phyloP scores from a whole-genome alignment of 2,797 vertebrate species.

The Iguana delicatissima region DNA sequence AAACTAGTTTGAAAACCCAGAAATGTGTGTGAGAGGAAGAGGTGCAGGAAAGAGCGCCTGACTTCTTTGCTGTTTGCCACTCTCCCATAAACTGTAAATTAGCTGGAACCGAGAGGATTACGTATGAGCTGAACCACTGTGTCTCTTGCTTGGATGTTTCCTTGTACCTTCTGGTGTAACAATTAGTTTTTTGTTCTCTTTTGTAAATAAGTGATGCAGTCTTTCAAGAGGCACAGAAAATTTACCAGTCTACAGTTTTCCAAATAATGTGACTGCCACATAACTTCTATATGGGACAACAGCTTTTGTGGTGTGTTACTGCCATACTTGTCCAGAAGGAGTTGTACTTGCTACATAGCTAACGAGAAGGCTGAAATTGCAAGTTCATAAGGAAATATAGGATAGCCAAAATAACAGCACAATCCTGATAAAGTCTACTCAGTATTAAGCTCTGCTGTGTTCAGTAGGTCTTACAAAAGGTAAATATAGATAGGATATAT shows the following conservation, averaged over 20 bases:
- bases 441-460: not conserved
- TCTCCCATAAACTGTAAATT: not conserved
- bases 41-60: too few species aligned
- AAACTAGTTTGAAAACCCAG: not conserved
- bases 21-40: not conserved
- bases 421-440: not conserved
- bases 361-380: not conserved
- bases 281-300: not conserved
- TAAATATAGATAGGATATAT: not conserved
- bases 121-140: not conserved
- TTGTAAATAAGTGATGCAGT: not conserved
- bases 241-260: not conserved
- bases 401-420: not conserved
- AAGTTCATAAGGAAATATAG: not conserved
- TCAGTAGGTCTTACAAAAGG: not conserved
- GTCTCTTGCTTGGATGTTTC: not conserved
- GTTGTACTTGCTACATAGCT: not conserved
- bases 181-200: not conserved
- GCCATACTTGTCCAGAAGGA: not conserved
- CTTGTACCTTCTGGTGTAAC: not conserved
- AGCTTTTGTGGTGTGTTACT: not conserved
- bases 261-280: not conserved
- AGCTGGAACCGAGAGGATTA: not conserved
- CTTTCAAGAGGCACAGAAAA: not conserved
- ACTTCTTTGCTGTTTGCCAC: not conserved